These are phyloP conservation scores for Manis javanica DNA, from an alignment of 2,797 vertebrate species.

Conservation along the genomic window DNA sequence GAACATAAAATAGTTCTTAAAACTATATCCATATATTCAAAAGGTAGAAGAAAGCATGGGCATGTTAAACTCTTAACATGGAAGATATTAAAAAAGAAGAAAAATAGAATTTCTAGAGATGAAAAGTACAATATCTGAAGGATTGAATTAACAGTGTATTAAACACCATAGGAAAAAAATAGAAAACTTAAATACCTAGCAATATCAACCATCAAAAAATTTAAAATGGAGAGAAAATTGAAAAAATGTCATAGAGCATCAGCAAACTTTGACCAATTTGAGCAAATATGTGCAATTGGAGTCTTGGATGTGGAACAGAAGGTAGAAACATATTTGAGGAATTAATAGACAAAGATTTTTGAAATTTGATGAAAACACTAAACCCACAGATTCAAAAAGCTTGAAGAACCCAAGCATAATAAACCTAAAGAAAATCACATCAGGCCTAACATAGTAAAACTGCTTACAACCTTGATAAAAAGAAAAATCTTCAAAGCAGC, in stretches of 20 bases:
- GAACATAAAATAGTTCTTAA: not conserved
- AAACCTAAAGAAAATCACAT: not conserved
- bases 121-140: not conserved
- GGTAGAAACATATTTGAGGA: not conserved
- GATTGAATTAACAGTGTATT: not conserved
- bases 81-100: not conserved
- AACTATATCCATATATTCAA: not conserved
- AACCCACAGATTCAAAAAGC: not conserved
- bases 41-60: not conserved
- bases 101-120: not conserved
- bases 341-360: not conserved
- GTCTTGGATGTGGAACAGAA: not conserved
- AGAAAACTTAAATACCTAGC: not conserved
- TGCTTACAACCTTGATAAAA: not conserved
- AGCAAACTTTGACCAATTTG: not conserved
- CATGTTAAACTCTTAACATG: not conserved
- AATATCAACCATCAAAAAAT: not conserved
- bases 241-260: not conserved
- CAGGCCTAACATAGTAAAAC: not conserved
- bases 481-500: not conserved
- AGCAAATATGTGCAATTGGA: not conserved
- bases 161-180: not conserved
- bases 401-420: not conserved
- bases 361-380: not conserved
- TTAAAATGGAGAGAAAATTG: not conserved